Evolutionary conservation across 2,797 vertebrate species (phyloP), one percentile per base, ranked within the genome.

Genomic region (Coregonus sp.): DNA sequence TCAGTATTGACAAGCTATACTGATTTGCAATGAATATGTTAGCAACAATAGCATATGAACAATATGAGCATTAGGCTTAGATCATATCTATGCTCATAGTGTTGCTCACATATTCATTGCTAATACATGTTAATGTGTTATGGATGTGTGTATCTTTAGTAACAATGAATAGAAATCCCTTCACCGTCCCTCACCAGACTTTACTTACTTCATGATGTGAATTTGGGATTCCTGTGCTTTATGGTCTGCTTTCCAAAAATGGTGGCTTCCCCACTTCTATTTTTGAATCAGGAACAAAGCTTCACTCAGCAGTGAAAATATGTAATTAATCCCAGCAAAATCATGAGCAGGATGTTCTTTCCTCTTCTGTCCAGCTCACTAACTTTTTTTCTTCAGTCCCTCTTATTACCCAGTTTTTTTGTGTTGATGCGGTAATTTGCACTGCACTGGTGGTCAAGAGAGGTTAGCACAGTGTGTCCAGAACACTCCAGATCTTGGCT

Each of bases 321-420:
- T 76, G 80, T 65, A 4, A 80, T 78, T 70, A 69, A 69, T 72
- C 1, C 14, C 12, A 68, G 12, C 12, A 3, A 37, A 63, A 75
- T 5, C 40, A 12, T 80, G 31, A 79, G 59, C 70, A 52, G 47
- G 68, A 4, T 51, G 69, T 40, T 75, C 40, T 71, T 71, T 76
- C 70, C 31, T 69, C 73, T 31, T 31, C 51, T 56, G 15, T 72
- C 65, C 74, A 75, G 75, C 68, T 70, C 33, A 73, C 74, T 25
- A 14, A n/a, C 56, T 73, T 70, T 71, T 71, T 72, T 33, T 5
- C 54, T 74, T 35, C 4, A 40, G 67, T 18, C 61, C n/a, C 47
- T 76, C 11, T 51, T 50, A 52, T 54, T 80, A 33, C 40, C 15
- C 72, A 68, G 67, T 20, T 40, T 20, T 20, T 75, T 59, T 66